Base-by-base conservation (phyloP, 2,888 invertebrate genomes). In the Diaprepes abbreviatus region DNA sequence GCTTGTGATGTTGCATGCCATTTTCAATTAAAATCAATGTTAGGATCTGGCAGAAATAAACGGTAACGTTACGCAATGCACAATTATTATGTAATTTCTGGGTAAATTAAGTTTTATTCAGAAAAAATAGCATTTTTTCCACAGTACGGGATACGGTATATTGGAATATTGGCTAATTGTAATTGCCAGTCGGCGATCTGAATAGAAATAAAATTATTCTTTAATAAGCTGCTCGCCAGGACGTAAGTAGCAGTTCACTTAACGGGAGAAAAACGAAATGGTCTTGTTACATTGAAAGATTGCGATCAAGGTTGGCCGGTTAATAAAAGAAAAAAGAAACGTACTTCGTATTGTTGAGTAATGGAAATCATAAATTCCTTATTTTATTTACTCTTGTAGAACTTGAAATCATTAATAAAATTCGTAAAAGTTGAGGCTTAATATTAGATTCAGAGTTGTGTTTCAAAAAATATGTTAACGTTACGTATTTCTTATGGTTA, bases 251-350 rank as follows among this genome's bases (percentile, higher is more conserved):
- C 50, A 50, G 50, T 50, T 50, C 24, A 24, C 28, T 50, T 55
- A 55, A 38, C 36, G 38, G 24, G 38, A 38, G 35, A 55, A 12
- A 38, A 38, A 36, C 12, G 19, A 33, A 52, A 28, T 24, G 38
- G 9, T 55, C 55, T 38, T 12, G 52, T 31, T 33, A 52, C 38
- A 62, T 52, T 62, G 52, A 62, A 50, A 62, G 36, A 62, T 62
- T 52, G 62, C 52, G 52, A 62, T 62, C 62, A 62, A 62, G 62
- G 62, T 52, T 62, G 52, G 24, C 33, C 33, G 35, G 48, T 60
- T 60, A 16, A 48, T 33, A 50, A 19, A 7, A 50, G 35, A 35
- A 48, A 60, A 50, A 28, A 7, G 28, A 50, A 50, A 19, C 10
- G 33, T 33, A 33, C 24, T 24, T 3, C 24, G 24, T 4, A 5